Evolutionary conservation across 2,888 invertebrate species (phyloP).

Genomic region (Ganaspis brasiliensis): DNA sequence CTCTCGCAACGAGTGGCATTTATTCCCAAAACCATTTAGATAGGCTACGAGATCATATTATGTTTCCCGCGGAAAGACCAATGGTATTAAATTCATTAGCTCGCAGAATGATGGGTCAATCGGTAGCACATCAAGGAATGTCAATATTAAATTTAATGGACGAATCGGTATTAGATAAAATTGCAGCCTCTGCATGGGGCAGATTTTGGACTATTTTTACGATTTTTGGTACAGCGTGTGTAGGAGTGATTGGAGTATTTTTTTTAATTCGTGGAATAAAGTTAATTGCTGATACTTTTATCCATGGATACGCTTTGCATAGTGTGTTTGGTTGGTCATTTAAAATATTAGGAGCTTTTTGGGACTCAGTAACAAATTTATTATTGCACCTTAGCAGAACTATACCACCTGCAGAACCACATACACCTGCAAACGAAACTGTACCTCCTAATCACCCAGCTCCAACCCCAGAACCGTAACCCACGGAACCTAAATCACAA

Average conservation of each 20-base stretch:
- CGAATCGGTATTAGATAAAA: background rate
- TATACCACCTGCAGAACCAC: too few relatives aligned
- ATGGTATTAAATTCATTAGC: constrained; percentile 31
- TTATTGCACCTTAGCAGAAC: constrained; percentile 12
- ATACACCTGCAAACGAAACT: too few relatives aligned
- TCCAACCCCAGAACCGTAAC: too few relatives aligned
- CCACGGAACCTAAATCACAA: too few relatives aligned
- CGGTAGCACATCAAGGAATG: background rate
- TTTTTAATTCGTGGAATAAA: background rate
- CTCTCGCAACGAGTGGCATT: constrained; percentile 55
- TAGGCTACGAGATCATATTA: constrained; percentile 32
- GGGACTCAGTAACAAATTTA: constrained; percentile 22
- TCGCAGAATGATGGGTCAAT: background rate
- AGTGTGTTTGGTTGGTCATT: background rate
- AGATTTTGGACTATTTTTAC: background rate
- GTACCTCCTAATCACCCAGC: too few relatives aligned
- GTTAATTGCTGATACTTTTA: background rate
- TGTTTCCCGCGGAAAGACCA: constrained; percentile 48
- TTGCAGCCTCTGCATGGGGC: background rate
- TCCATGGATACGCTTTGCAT: background rate
- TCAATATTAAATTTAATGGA: background rate
- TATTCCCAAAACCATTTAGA: constrained; percentile 48
- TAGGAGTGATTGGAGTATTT: background rate
- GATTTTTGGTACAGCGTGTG: background rate
- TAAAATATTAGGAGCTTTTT: constrained; percentile 20